These are phyloP conservation scores for Phlogophora meticulosa DNA, from an alignment of 2,888 invertebrate genomes.

Conservation along the genomic window DNA sequence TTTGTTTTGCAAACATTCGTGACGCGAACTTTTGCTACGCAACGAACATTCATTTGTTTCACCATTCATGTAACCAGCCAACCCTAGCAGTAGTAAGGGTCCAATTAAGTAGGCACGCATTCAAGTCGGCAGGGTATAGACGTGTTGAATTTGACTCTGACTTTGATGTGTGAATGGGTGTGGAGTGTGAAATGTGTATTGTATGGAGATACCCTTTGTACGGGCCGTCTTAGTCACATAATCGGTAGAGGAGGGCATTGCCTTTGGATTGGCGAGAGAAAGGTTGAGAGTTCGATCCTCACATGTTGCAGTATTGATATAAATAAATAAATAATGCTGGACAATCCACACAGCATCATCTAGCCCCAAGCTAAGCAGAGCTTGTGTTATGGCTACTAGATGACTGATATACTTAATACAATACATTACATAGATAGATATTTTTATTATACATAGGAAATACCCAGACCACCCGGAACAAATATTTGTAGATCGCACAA, in stretches of 20 bases:
- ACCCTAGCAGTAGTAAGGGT: slow-evolving; percentile 17
- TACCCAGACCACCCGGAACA: no score
- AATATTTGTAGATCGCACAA: no score
- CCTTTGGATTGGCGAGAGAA: neutral
- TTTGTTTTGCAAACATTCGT: no score
- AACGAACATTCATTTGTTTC: no score
- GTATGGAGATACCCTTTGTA: slow-evolving; percentile 16
- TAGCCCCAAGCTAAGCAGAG: no score
- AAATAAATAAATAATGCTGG: no score
- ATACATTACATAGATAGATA: no score
- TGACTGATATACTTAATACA: no score
- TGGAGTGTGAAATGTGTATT: slow-evolving; percentile 33
- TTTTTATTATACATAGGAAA: no score
- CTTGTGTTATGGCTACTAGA: no score
- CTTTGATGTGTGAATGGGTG: slow-evolving; percentile 24
- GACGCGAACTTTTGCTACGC: no score
- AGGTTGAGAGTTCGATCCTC: neutral
- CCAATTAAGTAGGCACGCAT: slow-evolving; percentile 42
- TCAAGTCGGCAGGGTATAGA: neutral
- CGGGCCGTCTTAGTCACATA: neutral
- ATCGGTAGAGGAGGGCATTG: neutral
- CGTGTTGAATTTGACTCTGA: slow-evolving; percentile 14
- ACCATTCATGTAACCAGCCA: neutral
- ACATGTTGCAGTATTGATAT: neutral
- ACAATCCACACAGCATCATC: no score